Conservation (phyloP, 1,140 invertebrate genomes). For the Drosophila leontia region DNA sequence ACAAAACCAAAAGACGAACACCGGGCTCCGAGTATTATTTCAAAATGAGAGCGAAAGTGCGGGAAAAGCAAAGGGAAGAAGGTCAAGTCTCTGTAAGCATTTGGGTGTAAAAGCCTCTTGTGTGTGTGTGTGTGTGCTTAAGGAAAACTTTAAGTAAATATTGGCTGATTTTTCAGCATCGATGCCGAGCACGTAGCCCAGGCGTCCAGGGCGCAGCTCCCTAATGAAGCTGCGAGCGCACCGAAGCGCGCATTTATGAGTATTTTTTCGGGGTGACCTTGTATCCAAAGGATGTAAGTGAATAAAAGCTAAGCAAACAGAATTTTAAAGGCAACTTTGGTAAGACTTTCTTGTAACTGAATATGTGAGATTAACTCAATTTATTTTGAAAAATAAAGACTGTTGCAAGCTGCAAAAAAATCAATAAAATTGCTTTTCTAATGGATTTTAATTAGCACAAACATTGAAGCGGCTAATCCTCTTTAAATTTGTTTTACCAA, state of each 20-base stretch:
- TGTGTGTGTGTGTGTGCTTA: slow-evolving; percentile 13
- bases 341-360: neutral
- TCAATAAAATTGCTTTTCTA: neutral
- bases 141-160: slow-evolving; percentile 71
- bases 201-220: slow-evolving; percentile 20
- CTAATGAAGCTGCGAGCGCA: slow-evolving; percentile 64
- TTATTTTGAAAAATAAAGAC: neutral
- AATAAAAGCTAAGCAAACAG: neutral
- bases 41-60: slow-evolving; percentile 47
- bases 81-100: slow-evolving; percentile 54
- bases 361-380: neutral
- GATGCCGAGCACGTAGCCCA: slow-evolving; percentile 66
- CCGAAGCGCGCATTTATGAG: slow-evolving; percentile 44
- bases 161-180: slow-evolving; percentile 58
- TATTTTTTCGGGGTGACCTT: slow-evolving; percentile 28
- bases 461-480: neutral
- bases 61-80: slow-evolving; percentile 20
- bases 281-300: slow-evolving; percentile 1
- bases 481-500: neutral
- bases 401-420: neutral
- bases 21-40: slow-evolving; percentile 39
- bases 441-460: neutral
- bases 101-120: slow-evolving; percentile 15
- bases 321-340: neutral
- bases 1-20: slow-evolving; percentile 40